Conservation (phyloP, 35 echinoderm and acorn worm species). For the Lytechinus variegatus region DNA sequence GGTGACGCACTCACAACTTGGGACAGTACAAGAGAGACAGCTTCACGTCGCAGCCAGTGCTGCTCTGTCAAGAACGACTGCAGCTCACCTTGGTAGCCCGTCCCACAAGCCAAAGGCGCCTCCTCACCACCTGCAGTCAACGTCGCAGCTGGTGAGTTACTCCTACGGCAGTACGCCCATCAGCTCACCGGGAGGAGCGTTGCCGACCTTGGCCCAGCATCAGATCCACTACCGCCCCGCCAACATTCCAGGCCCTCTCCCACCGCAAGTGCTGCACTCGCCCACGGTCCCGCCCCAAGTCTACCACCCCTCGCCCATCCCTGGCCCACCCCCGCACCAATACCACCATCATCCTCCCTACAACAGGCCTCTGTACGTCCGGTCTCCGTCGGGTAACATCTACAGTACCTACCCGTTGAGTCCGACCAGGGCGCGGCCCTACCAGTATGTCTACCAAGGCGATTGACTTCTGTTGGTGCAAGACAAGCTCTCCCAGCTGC, state of each 20-base stretch:
- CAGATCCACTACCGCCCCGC: conserved; percentile 84
- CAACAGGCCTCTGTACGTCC: conserved; percentile 82
- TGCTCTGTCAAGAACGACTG: not conserved
- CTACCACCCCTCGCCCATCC: conserved; percentile 72
- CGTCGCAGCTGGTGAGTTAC: conserved; percentile 63
- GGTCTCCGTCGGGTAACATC: conserved; percentile 92
- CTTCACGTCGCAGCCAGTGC: conserved; percentile 39
- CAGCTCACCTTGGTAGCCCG: conserved; percentile 68
- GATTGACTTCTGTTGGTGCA: conserved; percentile 71
- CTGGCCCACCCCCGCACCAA: conserved; percentile 66
- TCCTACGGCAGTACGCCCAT: conserved; percentile 72
- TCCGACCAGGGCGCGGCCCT: conserved; percentile 76
- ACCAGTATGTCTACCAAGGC: conserved; percentile 75
- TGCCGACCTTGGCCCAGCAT: conserved; percentile 69
- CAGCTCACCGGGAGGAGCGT: conserved; percentile 62
- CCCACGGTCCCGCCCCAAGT: conserved; percentile 69
- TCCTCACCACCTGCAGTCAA: conserved; percentile 44
- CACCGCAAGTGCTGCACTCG: conserved; percentile 76
- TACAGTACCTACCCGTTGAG: conserved; percentile 95
- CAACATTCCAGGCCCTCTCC: conserved; percentile 69
- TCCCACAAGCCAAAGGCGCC: conserved; percentile 71
- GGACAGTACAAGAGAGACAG: not conserved
- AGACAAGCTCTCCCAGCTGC: conserved; percentile 76
- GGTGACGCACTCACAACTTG: not conserved
- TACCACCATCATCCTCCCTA: conserved; percentile 74